These are phyloP conservation scores for Argopecten irradians DNA, from an alignment of 1,140 invertebrate species.

Conservation along the genomic window DNA sequence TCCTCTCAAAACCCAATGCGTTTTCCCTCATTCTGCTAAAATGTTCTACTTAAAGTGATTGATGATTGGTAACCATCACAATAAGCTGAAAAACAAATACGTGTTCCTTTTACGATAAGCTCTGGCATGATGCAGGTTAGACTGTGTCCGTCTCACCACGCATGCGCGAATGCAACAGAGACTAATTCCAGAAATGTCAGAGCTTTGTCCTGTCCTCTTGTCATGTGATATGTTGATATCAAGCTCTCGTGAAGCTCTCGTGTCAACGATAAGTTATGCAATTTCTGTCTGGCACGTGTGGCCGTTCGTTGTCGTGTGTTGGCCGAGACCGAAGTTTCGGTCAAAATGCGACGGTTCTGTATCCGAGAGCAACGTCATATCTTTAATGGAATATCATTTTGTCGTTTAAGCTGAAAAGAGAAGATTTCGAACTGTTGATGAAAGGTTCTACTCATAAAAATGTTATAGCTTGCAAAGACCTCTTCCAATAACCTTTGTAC, in stretches of 20 bases:
- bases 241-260: neutral
- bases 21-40: neutral
- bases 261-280: constrained; percentile 21
- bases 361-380: neutral
- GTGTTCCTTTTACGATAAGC: constrained; percentile 16
- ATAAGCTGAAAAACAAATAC: neutral
- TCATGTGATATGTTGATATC: constrained; percentile 15
- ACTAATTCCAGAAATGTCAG: neutral
- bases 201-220: neutral
- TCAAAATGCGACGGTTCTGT: neutral
- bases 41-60: constrained; percentile 14
- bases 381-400: neutral
- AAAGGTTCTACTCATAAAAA: neutral
- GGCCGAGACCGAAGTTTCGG: neutral
- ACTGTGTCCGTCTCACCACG: neutral
- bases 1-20: constrained; percentile 1
- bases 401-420: neutral
- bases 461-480: neutral
- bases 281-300: neutral
- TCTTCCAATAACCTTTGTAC: neutral
- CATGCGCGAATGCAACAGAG: constrained; percentile 13
- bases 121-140: neutral
- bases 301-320: neutral
- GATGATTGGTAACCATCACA: neutral
- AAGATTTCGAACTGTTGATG: neutral